Evolutionary conservation across 2,797 vertebrate species (phyloP), one percentile per base, ranked within the genome.

Genomic region (Enteromius unitaeniatus): DNA sequence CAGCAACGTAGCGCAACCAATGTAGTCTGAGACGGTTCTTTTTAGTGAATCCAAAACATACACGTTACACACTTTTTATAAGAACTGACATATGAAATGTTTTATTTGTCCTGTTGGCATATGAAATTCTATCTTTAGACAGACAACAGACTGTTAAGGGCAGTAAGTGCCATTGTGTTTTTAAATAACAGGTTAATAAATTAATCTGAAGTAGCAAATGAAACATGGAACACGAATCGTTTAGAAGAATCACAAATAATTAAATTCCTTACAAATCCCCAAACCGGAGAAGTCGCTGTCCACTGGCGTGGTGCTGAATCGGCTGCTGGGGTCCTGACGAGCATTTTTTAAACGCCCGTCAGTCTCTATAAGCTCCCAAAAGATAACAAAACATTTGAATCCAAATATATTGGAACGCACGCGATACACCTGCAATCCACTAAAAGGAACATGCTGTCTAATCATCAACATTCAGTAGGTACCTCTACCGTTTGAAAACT

Each of bases 281-380:
- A 40, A 53, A 14, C 64, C 8, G 7, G 37, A n/a, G 6, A 45
- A n/a, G 74, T 77, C 91, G 91, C 96, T 96, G 94, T 96, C 94
- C 95, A 93, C 85, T 72, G 55, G 17, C 49, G 85, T 81, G 91
- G 94, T 95, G 93, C 94, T 95, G 94, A 95, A 94, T 89, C 90
- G 81, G 83, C 89, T 78, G 88, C 83, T 85, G 84, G 86, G 80
- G 70, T 86, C 42, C 83, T 11, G 86, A 80, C 34, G 78, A 13
- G 19, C 42, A 37, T 11, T 72, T 15, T 75, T 53, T 49, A 49
- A 81, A 40, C 70, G 26, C 2, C 58, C n/a, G 37, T 45, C 26
- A 17, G n/a, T 77, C 15, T 62, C 31, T 42, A 8, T 19, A 65
- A 49, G 49, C 77, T 65, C 42, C 13, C 40, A 21, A 78, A 78